phyloP scores from a whole-genome alignment of 2,797 vertebrate genomes.

The Myiothlypis chrysogaster region DNA sequence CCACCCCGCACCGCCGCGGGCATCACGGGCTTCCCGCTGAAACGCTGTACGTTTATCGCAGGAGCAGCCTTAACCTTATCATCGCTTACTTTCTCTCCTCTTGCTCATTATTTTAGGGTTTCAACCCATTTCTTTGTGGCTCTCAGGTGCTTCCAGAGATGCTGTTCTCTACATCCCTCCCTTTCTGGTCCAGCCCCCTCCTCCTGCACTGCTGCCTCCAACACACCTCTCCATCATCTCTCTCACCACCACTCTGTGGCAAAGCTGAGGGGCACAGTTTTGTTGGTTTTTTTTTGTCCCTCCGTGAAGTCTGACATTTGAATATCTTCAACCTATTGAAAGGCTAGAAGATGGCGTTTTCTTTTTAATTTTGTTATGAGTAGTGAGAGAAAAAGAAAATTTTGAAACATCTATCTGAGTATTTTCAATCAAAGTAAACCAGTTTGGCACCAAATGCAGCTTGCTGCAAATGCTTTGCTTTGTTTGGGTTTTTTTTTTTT shows the following conservation, averaged over 20 bases:
- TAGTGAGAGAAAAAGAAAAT: not conserved
- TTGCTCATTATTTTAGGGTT: not conserved
- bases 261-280: not conserved
- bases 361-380: not conserved
- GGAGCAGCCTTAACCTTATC: not conserved
- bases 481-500: not conserved
- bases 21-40: rapidly evolving
- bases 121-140: not conserved
- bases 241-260: rapidly evolving
- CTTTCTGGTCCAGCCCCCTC: not conserved
- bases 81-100: not conserved
- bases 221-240: not conserved
- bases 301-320: not conserved
- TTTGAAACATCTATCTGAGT: not conserved
- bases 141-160: not conserved
- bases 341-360: not conserved
- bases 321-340: not conserved
- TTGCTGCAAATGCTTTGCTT: not conserved
- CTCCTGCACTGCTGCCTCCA: not conserved
- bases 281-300: not conserved
- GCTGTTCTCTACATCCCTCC: not conserved
- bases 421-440: not conserved
- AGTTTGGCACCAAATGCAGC: not conserved
- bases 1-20: rapidly evolving
- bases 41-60: not conserved